These are phyloP conservation scores for Cyphomyrus plagiostoma DNA, from an alignment of 2,113 vertebrate genomes.

Conservation along the genomic window DNA sequence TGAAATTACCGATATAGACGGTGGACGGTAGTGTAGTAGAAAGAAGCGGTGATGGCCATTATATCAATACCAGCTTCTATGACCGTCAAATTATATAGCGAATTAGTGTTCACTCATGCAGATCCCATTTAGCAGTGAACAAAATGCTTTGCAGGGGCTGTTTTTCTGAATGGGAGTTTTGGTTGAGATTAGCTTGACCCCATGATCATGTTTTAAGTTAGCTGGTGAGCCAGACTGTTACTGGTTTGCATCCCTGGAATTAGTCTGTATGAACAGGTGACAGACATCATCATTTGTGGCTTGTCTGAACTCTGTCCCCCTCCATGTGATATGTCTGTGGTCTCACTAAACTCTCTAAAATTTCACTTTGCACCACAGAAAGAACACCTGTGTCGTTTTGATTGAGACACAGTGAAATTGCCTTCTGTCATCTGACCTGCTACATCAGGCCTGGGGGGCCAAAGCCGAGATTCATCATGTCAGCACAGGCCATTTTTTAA, in stretches of 20 bases:
- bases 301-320: not conserved
- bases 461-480: not conserved
- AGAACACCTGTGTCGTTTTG: not conserved
- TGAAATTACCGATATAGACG: not conserved
- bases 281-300: not conserved
- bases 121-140: not conserved
- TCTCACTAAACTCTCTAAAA: not conserved
- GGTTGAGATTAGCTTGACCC: not conserved
- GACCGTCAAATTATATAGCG: not conserved
- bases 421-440: not conserved
- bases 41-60: not conserved
- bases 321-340: not conserved
- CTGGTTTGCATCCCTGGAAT: not conserved
- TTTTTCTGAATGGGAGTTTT: not conserved
- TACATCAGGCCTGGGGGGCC: not conserved
- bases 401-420: not conserved
- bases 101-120: slow-evolving; percentile 4
- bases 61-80: not conserved
- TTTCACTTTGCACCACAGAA: not conserved
- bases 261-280: not conserved
- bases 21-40: not conserved
- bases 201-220: not conserved
- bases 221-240: not conserved
- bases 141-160: not conserved
- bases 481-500: not conserved